A percentile compares a stretch with the other conserved stretches of the same genome.
Conservation (phyloP, 2,797 vertebrate genomes). For the Clarias fuscus region DNA sequence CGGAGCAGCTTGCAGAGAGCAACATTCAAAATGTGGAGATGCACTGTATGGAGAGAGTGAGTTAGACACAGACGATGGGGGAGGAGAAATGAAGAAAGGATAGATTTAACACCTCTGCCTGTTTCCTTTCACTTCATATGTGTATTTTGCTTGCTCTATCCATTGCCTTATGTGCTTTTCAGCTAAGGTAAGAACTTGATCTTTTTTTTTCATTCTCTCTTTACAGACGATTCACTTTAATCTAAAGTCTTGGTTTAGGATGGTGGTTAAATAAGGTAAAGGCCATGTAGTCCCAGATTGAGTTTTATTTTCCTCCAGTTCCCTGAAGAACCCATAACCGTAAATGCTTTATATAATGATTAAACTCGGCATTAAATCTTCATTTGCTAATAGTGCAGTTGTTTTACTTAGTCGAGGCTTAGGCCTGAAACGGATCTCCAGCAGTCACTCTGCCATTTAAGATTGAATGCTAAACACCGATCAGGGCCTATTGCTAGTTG, state of each 20-base stretch:
- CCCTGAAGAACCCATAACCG: background rate
- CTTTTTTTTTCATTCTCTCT: constrained; percentile 16
- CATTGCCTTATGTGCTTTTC: constrained; percentile 35
- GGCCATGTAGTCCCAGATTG: background rate
- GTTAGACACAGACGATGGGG: constrained; percentile 44
- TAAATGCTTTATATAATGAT: background rate
- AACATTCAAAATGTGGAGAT: constrained; percentile 53
- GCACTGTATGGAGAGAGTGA: constrained; percentile 59
- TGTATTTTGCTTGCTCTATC: constrained; percentile 50
- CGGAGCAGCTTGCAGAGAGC: constrained; percentile 66
- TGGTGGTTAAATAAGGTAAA: background rate
- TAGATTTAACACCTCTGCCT: constrained; percentile 62
- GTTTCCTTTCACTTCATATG: constrained; percentile 70
- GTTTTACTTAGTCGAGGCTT: background rate
- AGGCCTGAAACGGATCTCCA: background rate
- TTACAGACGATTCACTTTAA: background rate
- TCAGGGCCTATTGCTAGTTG: background rate
- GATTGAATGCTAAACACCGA: background rate
- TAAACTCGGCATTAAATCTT: background rate
- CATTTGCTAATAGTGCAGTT: background rate
- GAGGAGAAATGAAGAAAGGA: constrained; percentile 48
- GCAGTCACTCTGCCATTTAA: background rate
- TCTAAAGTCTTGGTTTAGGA: background rate
- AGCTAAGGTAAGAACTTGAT: constrained; percentile 50
- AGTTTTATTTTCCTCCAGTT: background rate